These are phyloP conservation scores for Andinoacara biseriatus DNA, from an alignment of 2,113 vertebrate genomes.

Conservation along the genomic window DNA sequence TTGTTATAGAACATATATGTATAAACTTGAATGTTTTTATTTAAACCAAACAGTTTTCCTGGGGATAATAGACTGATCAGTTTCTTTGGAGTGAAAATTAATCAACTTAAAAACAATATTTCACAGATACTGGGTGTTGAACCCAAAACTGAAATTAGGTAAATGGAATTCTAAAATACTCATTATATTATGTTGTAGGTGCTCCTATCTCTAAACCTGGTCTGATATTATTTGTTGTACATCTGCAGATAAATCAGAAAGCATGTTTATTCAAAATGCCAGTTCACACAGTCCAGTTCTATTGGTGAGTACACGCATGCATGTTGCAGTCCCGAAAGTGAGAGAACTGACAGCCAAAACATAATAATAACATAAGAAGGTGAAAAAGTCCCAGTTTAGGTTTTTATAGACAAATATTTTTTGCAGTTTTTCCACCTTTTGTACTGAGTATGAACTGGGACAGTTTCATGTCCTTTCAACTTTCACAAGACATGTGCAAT, in stretches of 20 bases:
- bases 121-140: neutral
- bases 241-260: neutral
- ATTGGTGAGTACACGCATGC: neutral
- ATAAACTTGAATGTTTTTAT: too few relatives aligned
- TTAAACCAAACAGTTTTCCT: too few relatives aligned
- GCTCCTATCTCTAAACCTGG: neutral
- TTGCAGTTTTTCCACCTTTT: neutral
- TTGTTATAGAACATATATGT: too few relatives aligned
- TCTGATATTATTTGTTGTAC: neutral
- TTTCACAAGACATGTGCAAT: neutral
- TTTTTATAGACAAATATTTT: fast-evolving
- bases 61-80: too few relatives aligned
- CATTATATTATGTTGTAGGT: neutral
- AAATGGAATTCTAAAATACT: neutral
- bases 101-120: too few relatives aligned
- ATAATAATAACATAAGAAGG: neutral
- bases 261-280: neutral
- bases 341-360: neutral
- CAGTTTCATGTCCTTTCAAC: neutral
- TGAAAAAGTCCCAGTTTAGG: neutral
- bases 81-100: too few relatives aligned
- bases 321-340: neutral
- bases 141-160: neutral
- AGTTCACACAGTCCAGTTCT: neutral
- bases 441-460: neutral